Conservation (phyloP, 1,140 invertebrate genomes). For the Danaus melanippus region DNA sequence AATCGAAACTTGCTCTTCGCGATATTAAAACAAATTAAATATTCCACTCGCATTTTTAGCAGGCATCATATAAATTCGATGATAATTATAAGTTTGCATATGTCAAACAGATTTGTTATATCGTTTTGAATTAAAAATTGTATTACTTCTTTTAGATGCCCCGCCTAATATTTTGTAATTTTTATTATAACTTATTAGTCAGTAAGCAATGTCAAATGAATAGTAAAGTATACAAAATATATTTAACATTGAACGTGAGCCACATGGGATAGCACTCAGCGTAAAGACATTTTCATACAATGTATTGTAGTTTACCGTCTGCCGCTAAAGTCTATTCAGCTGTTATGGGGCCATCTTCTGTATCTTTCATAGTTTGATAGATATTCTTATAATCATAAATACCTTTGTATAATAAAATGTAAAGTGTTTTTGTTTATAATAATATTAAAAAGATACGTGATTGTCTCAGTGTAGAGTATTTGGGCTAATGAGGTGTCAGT, state of each 20-base stretch:
- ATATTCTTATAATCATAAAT: background rate
- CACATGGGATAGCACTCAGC: too few relatives aligned
- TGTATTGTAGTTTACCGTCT: too few relatives aligned
- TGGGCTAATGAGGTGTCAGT: constrained; percentile 9
- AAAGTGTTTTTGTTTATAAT: background rate
- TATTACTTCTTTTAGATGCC: too few relatives aligned
- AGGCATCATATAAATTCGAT: constrained; percentile 17
- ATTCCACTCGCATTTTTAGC: constrained; percentile 11
- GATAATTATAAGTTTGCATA: constrained; percentile 12
- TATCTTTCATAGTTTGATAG: too few relatives aligned
- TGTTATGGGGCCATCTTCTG: too few relatives aligned
- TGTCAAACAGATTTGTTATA: constrained; percentile 1
- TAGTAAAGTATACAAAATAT: too few relatives aligned
- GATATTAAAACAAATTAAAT: constrained; percentile 8
- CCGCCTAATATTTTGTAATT: too few relatives aligned
- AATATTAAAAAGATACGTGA: background rate
- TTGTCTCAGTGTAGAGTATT: background rate
- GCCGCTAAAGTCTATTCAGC: too few relatives aligned
- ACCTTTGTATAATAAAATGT: constrained; percentile 2
- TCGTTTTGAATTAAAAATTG: background rate
- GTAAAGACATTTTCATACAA: too few relatives aligned
- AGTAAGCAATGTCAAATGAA: too few relatives aligned
- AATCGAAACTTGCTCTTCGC: constrained; percentile 45
- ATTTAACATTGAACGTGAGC: too few relatives aligned
- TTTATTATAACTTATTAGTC: too few relatives aligned